Percentiles rank a stretch among this genome's conserved stretches.
These are phyloP conservation scores for Philonicus albiceps DNA, from an alignment of 2,888 invertebrate species.

Conservation along the genomic window DNA sequence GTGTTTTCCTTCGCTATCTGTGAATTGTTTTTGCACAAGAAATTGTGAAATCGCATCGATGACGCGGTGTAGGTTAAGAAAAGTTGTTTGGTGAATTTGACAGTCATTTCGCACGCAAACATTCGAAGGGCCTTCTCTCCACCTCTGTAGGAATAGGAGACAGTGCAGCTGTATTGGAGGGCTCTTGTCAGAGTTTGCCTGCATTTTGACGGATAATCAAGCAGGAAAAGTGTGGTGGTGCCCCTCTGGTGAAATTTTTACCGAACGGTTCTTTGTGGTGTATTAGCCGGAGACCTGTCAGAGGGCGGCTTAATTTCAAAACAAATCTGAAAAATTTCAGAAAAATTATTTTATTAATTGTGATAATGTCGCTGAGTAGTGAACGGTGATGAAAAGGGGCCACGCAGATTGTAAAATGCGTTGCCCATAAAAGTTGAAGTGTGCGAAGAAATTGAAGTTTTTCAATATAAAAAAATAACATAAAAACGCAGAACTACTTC, in stretches of 20 bases:
- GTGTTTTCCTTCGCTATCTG: background rate
- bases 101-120: constrained; percentile 25
- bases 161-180: background rate
- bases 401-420: constrained; percentile 48
- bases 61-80: background rate
- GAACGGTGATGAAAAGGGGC: constrained; percentile 45
- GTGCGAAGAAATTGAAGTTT: background rate
- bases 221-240: background rate
- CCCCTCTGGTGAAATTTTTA: background rate
- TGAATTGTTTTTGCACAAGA: background rate
- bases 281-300: background rate
- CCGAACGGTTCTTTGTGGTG: constrained; percentile 1
- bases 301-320: background rate
- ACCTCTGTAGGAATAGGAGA: background rate
- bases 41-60: constrained; percentile 2
- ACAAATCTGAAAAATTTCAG: background rate
- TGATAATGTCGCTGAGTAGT: constrained; percentile 29
- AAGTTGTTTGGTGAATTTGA: constrained; percentile 25
- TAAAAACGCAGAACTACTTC: background rate
- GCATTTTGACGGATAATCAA: no score
- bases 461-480: background rate
- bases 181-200: background rate
- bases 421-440: constrained; percentile 44
- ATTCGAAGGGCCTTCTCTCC: background rate
- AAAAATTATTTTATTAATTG: background rate